phyloP scores from a whole-genome alignment of 2,113 vertebrate genomes.

The Otis tarda region DNA sequence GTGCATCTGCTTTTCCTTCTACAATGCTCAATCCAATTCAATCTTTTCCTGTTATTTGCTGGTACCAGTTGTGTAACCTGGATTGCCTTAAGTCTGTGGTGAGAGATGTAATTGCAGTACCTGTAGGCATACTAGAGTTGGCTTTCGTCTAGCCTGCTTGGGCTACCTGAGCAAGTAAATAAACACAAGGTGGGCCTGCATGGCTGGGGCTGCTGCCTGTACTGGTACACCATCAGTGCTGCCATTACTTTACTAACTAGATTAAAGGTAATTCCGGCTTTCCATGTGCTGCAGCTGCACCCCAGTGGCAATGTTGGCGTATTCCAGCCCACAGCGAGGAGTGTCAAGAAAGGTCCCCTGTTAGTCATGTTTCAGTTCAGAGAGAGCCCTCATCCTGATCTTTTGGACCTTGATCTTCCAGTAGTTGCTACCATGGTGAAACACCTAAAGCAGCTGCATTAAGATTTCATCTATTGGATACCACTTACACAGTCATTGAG shows the following conservation, averaged over 20 bases:
- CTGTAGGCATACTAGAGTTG: neutral
- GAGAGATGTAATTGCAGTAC: neutral
- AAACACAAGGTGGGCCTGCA: neutral
- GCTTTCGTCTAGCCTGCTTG: neutral
- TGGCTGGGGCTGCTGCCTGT: neutral
- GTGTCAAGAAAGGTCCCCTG: neutral
- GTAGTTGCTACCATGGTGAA: neutral
- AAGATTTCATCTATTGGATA: neutral
- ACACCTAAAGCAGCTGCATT: neutral
- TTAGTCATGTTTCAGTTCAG: accelerated
- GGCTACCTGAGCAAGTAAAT: neutral
- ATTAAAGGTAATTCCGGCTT: neutral
- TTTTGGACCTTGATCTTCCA: neutral
- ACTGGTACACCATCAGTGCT: neutral
- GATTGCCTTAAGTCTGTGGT: neutral
- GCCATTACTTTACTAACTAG: neutral
- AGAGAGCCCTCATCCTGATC: neutral
- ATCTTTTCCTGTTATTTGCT: neutral
- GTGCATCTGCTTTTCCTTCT: neutral
- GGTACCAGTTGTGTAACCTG: neutral
- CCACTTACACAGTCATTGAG: neutral
- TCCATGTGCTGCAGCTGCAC: neutral
- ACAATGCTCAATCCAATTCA: neutral
- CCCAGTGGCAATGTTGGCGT: neutral
- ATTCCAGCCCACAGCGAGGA: neutral